phyloP scores from a whole-genome alignment of 2,888 invertebrate species.

The Limnephilus auricula region DNA sequence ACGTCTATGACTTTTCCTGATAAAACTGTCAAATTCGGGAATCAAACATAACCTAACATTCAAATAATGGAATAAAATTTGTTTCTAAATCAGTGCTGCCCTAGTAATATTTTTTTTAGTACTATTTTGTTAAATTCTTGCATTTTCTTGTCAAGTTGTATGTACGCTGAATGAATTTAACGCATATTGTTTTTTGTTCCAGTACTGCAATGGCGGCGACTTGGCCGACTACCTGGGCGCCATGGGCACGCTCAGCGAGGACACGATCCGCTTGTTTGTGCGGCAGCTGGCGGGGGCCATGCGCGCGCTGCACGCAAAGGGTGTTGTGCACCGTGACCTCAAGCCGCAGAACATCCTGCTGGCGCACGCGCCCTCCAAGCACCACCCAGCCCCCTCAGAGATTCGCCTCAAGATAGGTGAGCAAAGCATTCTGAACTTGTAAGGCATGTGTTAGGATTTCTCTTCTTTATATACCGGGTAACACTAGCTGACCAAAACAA shows the following conservation, averaged over 20 bases:
- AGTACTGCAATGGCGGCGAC: conserved; percentile 99
- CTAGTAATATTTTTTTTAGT: no score
- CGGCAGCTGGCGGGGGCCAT: conserved; percentile 98
- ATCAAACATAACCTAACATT: no score
- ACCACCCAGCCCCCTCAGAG: conserved; percentile 84
- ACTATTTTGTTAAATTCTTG: no score
- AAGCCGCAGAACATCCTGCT: conserved; percentile 99
- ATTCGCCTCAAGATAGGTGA: conserved; percentile 97
- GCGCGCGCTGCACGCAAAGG: conserved; percentile 97
- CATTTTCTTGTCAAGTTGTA: no score
- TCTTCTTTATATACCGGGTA: no score
- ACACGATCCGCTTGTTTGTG: conserved; percentile 96
- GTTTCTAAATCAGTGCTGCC: no score
- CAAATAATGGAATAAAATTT: no score
- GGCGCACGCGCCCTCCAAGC: conserved; percentile 82
- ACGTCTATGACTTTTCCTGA: no score
- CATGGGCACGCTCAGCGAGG: conserved; percentile 97
- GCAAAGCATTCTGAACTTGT: no score
- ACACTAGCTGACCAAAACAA: no score
- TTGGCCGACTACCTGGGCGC: conserved; percentile 96
- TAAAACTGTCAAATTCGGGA: no score
- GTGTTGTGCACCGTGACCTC: conserved; percentile 98
- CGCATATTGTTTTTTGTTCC: conserved; percentile 69
- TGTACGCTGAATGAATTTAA: not conserved
- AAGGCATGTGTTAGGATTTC: no score